phyloP scores from a whole-genome alignment of 1,140 invertebrate genomes.

The Bombus cullumanus region DNA sequence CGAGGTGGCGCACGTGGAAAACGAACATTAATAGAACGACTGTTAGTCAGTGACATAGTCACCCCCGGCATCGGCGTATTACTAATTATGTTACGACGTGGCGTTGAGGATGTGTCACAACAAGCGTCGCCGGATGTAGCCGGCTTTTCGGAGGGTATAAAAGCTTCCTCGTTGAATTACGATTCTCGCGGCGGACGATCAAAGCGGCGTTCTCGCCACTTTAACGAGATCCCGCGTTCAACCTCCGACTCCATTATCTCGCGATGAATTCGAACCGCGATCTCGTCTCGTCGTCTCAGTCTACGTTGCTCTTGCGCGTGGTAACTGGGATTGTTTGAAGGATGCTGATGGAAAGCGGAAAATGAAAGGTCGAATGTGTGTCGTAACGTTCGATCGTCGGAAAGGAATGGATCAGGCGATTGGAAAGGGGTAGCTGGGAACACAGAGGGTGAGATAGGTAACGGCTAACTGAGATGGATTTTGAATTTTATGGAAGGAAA shows the following conservation, averaged over 20 bases:
- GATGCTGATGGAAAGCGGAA: neutral
- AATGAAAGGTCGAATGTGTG: neutral
- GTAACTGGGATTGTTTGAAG: no score
- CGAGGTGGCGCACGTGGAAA: constrained; percentile 51
- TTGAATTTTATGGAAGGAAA: neutral
- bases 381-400: no score
- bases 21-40: constrained; percentile 68
- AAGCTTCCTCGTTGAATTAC: constrained; percentile 44
- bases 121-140: constrained; percentile 55
- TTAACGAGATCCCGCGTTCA: constrained; percentile 1
- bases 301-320: no score
- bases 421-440: neutral
- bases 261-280: neutral
- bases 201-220: constrained; percentile 9
- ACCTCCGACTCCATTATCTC: neutral
- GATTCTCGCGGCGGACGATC: constrained; percentile 15
- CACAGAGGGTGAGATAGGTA: no score
- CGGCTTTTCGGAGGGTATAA: constrained; percentile 35
- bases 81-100: constrained; percentile 66
- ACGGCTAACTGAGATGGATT: no score
- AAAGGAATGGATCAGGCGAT: neutral
- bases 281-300: neutral
- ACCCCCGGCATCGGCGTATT: constrained; percentile 31
- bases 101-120: constrained; percentile 55
- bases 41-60: constrained; percentile 41